Evolutionary conservation across 2,113 vertebrate genomes (phyloP), one percentile per base, ranked within the genome.

Genomic region (Tamias sibiricus): DNA sequence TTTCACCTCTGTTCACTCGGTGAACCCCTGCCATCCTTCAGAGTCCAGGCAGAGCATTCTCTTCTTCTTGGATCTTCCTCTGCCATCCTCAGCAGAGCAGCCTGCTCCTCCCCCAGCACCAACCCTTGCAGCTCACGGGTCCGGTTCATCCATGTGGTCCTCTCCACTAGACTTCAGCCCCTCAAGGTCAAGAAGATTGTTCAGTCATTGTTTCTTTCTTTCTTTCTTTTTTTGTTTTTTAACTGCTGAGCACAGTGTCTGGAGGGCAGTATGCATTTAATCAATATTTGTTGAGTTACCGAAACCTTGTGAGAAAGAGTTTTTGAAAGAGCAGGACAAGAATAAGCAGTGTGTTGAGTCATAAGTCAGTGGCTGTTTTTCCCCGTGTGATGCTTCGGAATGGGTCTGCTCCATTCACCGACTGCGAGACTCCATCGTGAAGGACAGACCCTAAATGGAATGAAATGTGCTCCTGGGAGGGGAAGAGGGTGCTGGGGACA

Each of bases 1-100:
- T 32, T 37, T 71, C 13, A 28, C 19, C 20, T 6, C 16, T 12
- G 7, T 16, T 37, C 10, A 62, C 69, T 17, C 0, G 0, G 14
- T 16, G 68, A 94, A 68, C 32, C 20, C 57, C 64, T 0, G 0
- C 12, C 47, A n/a, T 40, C 20, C n/a, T 49, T 87, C 22, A 20
- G 52, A 54, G 4, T 22, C 14, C 30, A 54, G n/a, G 19, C 0
- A 4, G 44, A 20, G 16, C 8, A 4, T 28, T 40, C 79, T 28
- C 44, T 54, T 40, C 16, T 71, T 54, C 47, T 11, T 72, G 11
- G 10, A 0, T 42, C 19, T 52, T 76, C 22, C 11, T 8, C n/a
- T 8, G 6, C 35, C 2, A 1, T 59, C 40, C 35, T 28, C 0
- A 13, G 47, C 20, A 7, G 8, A 19, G 68, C 16, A 37, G 32